phyloP scores from a whole-genome alignment of 2,113 vertebrate species.

The Natator depressus region DNA sequence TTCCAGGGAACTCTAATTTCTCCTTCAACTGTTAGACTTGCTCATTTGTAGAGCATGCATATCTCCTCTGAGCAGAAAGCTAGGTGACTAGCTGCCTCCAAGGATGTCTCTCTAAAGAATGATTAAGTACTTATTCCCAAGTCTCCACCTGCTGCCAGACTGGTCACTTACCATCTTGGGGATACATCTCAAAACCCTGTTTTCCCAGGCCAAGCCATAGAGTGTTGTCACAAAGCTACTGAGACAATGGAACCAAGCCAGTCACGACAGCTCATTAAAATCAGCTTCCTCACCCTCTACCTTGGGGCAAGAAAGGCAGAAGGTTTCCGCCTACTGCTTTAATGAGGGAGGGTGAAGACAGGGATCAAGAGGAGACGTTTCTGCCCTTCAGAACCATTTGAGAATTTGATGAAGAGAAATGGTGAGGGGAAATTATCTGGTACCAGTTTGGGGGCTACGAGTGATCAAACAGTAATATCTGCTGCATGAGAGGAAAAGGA shows the following conservation, averaged over 20 bases:
- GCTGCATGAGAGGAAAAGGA: neutral
- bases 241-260: neutral
- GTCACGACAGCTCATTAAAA: neutral
- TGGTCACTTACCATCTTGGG: neutral
- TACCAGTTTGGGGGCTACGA: neutral
- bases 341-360: neutral
- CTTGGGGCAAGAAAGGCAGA: neutral
- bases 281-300: neutral
- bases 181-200: neutral
- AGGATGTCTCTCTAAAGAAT: neutral
- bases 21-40: neutral
- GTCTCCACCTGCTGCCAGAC: neutral
- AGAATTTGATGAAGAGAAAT: neutral
- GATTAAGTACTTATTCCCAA: neutral
- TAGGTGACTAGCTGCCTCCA: neutral
- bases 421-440: neutral
- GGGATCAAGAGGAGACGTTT: neutral
- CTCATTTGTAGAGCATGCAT: neutral
- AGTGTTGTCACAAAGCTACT: neutral
- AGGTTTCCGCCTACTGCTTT: neutral
- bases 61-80: neutral
- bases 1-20: neutral
- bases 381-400: neutral
- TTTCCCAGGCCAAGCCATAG: neutral
- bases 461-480: neutral